Percentiles rank a stretch among this genome's conserved stretches.
Evolutionary conservation across 1,140 invertebrate genomes (phyloP).

Genomic region (Drosophila saltans): DNA sequence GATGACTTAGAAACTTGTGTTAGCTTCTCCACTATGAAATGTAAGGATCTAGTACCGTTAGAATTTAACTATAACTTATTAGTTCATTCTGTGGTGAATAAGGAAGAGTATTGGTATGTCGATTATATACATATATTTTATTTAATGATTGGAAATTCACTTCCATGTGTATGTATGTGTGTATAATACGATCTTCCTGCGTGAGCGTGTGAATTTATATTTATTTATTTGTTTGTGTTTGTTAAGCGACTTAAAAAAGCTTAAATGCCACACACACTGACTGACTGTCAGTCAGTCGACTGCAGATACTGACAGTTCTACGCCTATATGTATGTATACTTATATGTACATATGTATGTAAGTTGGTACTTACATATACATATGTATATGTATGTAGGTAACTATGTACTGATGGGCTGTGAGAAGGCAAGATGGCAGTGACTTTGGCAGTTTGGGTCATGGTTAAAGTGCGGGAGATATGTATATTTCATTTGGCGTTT

Average conservation of each 20-base stretch:
- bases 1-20: too few relatives aligned
- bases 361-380: too few relatives aligned
- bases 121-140: background rate
- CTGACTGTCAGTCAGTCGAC: constrained; percentile 4
- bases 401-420: background rate
- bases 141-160: background rate
- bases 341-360: background rate
- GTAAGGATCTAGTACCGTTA: too few relatives aligned
- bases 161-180: background rate
- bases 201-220: background rate
- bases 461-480: constrained; percentile 23
- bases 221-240: constrained; percentile 17
- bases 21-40: too few relatives aligned
- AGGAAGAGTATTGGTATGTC: background rate
- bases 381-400: too few relatives aligned
- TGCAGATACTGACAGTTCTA: too few relatives aligned
- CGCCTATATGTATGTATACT: too few relatives aligned
- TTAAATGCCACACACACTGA: constrained; percentile 51
- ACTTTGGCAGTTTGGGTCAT: constrained; percentile 30
- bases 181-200: background rate
- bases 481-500: constrained; percentile 27
- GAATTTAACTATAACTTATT: too few relatives aligned
- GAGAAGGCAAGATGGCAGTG: background rate
- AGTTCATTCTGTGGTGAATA: too few relatives aligned
- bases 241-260: constrained; percentile 63